Evolutionary conservation across 2,113 vertebrate genomes (phyloP), one percentile per base, ranked within the genome.

Genomic region (Cranoglanis bouderius): DNA sequence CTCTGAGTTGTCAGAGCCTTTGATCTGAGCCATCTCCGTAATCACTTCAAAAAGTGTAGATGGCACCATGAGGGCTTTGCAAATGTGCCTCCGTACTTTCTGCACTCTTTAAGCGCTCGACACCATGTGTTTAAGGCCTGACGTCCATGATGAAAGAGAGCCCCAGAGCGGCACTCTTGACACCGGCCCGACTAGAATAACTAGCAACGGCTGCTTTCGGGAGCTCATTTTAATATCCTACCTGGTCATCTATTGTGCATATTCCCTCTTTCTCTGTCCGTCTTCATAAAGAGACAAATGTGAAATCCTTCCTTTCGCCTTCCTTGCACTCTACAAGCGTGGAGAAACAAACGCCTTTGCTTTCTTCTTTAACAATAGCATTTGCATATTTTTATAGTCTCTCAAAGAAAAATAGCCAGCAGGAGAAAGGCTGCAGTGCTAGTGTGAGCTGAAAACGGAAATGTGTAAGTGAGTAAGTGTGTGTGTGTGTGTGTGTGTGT

Each of bases 331-430:
- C 46, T 72, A 75, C 57, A 80, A 86, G 85, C 88, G 35, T 85
- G 80, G 88, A 87, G 89, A 89, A 92, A 91, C 88, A 91, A 94
- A 92, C 86, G 88, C 90, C 72, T 75, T 40, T 38, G 82, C 91
- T 95, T 92, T 92, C 91, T 72, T 87, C 92, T 94, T 94, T 93
- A 95, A 95, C 94, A 95, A 95, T 92, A 93, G 92, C 94, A 95
- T 96, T 96, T 95, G 95, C 95, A 96, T 96, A 95, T 96, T 95
- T 96, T 94, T 93, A 95, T 95, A 93, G 92, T 94, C 93, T 92
- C 90, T 94, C 90, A 89, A 91, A 91, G 88, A 90, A 92, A 96
- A 96, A 95, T 94, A 95, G 96, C 95, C 96, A 88, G 92, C 86
- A 95, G 96, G 95, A 61, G 93, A 92, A 93, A 93, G 91, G 92